Conservation (phyloP, 2,888 invertebrate genomes). For the Lepidochitona cinerea region DNA sequence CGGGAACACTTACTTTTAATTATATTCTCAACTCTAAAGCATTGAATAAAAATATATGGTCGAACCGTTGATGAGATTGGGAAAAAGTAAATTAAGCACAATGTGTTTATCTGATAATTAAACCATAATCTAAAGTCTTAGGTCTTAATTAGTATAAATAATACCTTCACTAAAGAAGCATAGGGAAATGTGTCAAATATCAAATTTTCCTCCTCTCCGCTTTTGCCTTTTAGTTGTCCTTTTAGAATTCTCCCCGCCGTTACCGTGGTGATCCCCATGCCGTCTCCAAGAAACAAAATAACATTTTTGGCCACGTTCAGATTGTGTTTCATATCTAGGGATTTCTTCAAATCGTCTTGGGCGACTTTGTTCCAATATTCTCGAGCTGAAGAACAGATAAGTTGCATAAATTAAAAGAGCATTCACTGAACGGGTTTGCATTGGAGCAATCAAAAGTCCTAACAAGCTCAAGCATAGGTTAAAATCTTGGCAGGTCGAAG, state of each 20-base stretch:
- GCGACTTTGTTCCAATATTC: slow-evolving; percentile 13
- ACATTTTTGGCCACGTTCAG: slow-evolving; percentile 80
- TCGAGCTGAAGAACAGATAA: not conserved
- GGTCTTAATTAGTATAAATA: no score
- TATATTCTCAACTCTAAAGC: no score
- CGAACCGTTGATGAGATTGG: no score
- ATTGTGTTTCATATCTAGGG: slow-evolving; percentile 8
- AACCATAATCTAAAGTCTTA: no score
- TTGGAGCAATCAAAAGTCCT: no score
- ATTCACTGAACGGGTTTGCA: no score
- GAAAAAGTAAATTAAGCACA: no score
- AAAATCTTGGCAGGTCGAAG: no score
- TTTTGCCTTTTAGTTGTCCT: slow-evolving; percentile 75
- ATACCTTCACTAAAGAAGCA: slow-evolving; percentile 88
- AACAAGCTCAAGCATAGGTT: no score
- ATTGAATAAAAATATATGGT: no score
- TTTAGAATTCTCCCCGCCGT: slow-evolving; percentile 81
- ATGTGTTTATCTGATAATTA: no score
- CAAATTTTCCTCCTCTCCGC: slow-evolving; percentile 81
- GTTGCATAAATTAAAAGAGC: not conserved
- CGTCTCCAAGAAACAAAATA: slow-evolving; percentile 88
- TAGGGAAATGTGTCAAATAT: slow-evolving; percentile 88
- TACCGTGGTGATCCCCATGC: slow-evolving; percentile 87
- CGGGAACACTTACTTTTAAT: no score
- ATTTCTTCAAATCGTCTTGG: slow-evolving; percentile 5